A percentile compares a stretch with the other conserved stretches of the same genome.
These are phyloP conservation scores for Elmis aenea DNA, from an alignment of 2,888 invertebrate genomes.

Conservation along the genomic window DNA sequence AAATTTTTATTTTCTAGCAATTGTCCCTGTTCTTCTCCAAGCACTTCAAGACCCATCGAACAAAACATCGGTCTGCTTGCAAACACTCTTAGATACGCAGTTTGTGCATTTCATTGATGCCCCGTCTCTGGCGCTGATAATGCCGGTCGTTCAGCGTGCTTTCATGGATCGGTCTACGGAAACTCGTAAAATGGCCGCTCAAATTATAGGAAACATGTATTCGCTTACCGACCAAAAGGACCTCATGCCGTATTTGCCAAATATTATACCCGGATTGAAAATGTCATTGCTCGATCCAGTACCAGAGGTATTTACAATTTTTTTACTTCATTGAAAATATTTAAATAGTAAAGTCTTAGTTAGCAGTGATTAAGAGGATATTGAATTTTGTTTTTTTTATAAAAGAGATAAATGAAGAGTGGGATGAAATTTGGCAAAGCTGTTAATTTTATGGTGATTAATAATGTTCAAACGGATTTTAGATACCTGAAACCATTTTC, in stretches of 20 bases:
- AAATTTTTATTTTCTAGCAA: conserved; percentile 51
- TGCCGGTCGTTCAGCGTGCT: conserved; percentile 98
- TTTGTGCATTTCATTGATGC: conserved; percentile 99
- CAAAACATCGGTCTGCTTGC: conserved; percentile 89
- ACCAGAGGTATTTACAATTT: conserved; percentile 65
- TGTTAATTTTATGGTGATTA: no score
- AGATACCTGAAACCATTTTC: no score
- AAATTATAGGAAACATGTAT: conserved; percentile 99
- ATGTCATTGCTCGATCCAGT: conserved; percentile 95
- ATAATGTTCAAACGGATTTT: no score
- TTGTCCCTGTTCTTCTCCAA: conserved; percentile 79
- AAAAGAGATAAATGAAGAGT: no score
- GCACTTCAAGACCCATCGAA: conserved; percentile 95
- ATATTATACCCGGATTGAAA: conserved; percentile 94
- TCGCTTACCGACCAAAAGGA: conserved; percentile 98
- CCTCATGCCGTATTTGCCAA: conserved; percentile 90
- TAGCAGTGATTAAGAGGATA: no score
- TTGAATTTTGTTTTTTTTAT: no score
- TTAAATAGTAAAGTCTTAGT: no score
- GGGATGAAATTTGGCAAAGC: no score
- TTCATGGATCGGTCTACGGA: conserved; percentile 97
- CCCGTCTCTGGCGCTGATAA: conserved; percentile 95
- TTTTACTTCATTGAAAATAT: no score
- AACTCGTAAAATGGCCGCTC: conserved; percentile 98
- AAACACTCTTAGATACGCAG: conserved; percentile 88